Conservation (phyloP, 2,888 invertebrate species). For the Habroteleia sp. region DNA sequence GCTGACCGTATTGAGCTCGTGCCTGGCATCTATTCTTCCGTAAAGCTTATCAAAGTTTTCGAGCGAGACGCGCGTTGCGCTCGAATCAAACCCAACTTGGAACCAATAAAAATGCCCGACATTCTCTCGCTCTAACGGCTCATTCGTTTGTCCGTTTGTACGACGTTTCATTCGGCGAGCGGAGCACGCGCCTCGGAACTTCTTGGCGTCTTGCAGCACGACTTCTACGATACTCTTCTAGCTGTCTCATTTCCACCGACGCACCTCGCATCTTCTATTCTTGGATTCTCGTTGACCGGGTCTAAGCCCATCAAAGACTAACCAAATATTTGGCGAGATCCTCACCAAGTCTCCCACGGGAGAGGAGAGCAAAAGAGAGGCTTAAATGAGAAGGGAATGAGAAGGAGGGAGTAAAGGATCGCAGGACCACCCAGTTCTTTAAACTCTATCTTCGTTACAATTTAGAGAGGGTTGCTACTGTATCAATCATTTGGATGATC, state of each 20-base stretch:
- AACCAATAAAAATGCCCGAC: constrained; percentile 79
- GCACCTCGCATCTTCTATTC: constrained; percentile 29
- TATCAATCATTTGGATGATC: constrained; percentile 65
- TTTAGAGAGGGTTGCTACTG: constrained; percentile 63
- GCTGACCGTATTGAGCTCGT: constrained; percentile 46
- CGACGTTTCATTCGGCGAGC: constrained; percentile 62
- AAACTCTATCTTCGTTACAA: constrained; percentile 66
- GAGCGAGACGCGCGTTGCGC: constrained; percentile 53
- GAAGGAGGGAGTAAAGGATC: constrained; percentile 30
- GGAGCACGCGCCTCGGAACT: constrained; percentile 64
- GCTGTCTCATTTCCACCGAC: constrained; percentile 50
- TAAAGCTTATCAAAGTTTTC: constrained; percentile 65
- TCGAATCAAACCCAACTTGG: constrained; percentile 64
- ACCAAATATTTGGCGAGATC: constrained; percentile 80
- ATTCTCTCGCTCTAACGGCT: constrained; percentile 79
- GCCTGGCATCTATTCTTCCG: constrained; percentile 64
- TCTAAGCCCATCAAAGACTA: constrained; percentile 71
- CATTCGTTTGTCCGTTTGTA: constrained; percentile 72
- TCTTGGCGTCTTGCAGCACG: constrained; percentile 62
- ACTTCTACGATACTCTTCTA: constrained; percentile 44
- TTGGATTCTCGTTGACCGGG: constrained; percentile 53
- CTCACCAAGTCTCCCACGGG: constrained; percentile 66
- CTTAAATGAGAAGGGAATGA: background rate
- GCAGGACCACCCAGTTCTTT: constrained; percentile 68
- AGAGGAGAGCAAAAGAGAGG: constrained; percentile 30